Base-by-base conservation (phyloP, 2,888 invertebrate genomes). In the Eupithecia centaureata region DNA sequence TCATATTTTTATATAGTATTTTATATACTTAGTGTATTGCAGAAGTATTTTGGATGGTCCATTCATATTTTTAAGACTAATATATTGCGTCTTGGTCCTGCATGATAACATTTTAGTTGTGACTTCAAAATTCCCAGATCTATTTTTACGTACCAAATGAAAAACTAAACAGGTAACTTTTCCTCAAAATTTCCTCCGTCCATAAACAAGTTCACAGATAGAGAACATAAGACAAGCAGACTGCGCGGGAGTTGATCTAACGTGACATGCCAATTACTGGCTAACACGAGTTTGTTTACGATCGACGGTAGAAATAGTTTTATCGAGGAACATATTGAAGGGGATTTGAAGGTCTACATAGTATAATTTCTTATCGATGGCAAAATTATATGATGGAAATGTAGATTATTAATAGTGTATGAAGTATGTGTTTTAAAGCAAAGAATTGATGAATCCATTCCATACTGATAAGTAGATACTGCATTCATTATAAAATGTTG, bases 181-280 rank as follows among this genome's bases (percentile, higher is more conserved):
- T 25, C 12, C 13, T 47, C 47, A 47, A 47, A n/a, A 60, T 28
- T 27, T 47, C 15, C 51, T 5, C n/a, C 28, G 12, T 8, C 22
- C 22, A 54, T 63, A 66, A 58, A 67, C 57, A 18, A 63, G 59
- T 42, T 61, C 27, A 38, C 56, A 30, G 63, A 52, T 70, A 67
- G 38, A 63, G 27, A 42, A 58, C 62, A 54, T 58, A 59, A 68
- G 61, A 60, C 1, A 18, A 65, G 65, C 8, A 63, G 67, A 42
- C 51, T 68, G 76, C 76, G 77, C 80, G 74, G 72, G 79, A 78
- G 80, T 79, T 80, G 78, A 83, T 85, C 79, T 82, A 84, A 85
- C 81, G 79, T 82, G 81, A 82, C 82, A 77, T 70, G 73, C 72
- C 77, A 79, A 84, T 85, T 85, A 85, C 82, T 75, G 73, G 64